Evolutionary conservation across 2,113 vertebrate genomes (phyloP), one percentile per base, ranked within the genome.

Genomic region (Perccottus glenii): DNA sequence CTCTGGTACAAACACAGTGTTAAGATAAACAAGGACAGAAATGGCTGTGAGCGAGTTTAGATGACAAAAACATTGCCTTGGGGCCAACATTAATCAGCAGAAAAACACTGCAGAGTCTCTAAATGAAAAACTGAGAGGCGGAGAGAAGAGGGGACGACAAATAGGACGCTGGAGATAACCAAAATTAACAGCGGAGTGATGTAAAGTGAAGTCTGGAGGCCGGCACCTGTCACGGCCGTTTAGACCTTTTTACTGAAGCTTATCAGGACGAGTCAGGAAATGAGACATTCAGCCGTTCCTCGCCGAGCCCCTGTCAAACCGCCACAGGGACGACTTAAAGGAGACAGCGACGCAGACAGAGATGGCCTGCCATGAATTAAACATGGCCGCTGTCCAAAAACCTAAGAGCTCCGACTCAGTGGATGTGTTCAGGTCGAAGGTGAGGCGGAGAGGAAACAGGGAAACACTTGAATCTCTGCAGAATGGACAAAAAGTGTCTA

Each of bases 111-210:
- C 56, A 43, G 27, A 12, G 27, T 61, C 68, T 78, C 65, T 56
- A 79, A 83, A 81, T 81, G 84, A 81, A 81, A 83, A 76, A 50
- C 45, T 3, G 73, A 69, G 69, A 78, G 69, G 62, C 76, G 57
- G 61, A 61, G 59, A 38, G 60, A 70, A 59, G 64, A 70, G 65
- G 8, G 46, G 52, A 61, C 16, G 56, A 82, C 73, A 80, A 79
- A 82, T 72, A 69, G 71, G 67, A 66, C 4, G 69, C 68, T 63
- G 71, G 71, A 15, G 78, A 84, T 75, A 84, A 80, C 51, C 6
- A 70, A 68, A 84, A 80, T 84, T 82, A 87, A 82, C 70, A 78
- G 77, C 42, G 63, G 55, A 82, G 67, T 78, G 85, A 87, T 83
- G 75, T 70, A 62, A 81, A 77, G 82, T 85, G 82, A 81, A 76